These are phyloP conservation scores for Origma solitaria DNA, from an alignment of 2,113 vertebrate genomes.

Conservation along the genomic window DNA sequence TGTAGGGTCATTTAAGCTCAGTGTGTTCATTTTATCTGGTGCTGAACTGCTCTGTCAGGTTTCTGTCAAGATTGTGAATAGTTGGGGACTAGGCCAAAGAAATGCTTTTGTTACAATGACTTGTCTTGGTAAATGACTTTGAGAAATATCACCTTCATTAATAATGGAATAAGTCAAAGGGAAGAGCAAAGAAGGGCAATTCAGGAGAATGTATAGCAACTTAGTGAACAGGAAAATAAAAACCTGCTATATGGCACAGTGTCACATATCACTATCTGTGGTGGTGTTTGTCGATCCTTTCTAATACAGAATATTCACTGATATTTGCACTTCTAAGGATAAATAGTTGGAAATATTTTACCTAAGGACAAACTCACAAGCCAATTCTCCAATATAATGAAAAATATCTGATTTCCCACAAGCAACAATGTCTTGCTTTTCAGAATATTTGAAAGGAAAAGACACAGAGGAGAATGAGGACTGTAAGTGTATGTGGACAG, in stretches of 20 bases:
- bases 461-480: background rate
- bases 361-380: background rate
- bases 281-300: background rate
- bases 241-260: background rate
- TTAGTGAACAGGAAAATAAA: background rate
- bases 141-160: background rate
- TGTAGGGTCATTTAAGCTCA: background rate
- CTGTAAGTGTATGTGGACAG: fast-evolving
- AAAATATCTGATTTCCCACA: background rate
- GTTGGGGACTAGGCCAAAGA: background rate
- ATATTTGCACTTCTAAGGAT: background rate
- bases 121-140: background rate
- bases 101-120: background rate
- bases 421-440: background rate
- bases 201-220: background rate
- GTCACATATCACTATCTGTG: background rate
- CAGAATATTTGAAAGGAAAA: background rate
- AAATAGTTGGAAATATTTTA: background rate
- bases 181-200: background rate
- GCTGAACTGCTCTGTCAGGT: background rate
- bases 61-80: background rate
- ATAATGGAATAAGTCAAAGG: background rate
- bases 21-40: background rate
- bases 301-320: background rate
- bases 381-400: background rate